phyloP scores from a whole-genome alignment of 2,113 vertebrate species.

The Saguinus midas region DNA sequence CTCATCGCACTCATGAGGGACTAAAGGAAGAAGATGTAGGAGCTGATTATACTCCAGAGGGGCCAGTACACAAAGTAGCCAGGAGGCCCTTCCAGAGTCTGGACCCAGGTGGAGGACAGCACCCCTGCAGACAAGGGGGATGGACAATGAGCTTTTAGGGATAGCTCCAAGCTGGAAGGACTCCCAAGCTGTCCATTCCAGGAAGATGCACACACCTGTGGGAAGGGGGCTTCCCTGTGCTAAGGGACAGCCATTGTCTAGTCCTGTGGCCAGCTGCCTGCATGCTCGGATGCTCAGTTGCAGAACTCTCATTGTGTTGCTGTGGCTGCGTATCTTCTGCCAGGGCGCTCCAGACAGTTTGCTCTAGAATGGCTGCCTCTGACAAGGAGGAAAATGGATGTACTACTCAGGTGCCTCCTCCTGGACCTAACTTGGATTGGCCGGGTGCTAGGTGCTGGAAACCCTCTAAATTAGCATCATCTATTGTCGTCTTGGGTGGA shows the following conservation, averaged over 20 bases:
- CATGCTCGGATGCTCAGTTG: background rate
- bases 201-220: accelerated
- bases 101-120: background rate
- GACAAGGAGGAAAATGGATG: background rate
- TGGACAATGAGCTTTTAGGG: background rate
- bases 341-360: background rate
- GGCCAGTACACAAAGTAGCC: background rate
- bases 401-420: background rate
- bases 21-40: background rate
- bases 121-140: background rate
- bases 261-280: background rate
- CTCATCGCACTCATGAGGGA: background rate
- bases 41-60: background rate
- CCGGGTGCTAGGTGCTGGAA: background rate
- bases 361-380: background rate
- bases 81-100: background rate
- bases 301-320: background rate
- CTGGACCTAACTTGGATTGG: background rate
- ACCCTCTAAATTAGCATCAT: background rate
- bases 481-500: background rate
- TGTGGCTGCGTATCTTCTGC: background rate
- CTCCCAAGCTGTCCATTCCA: background rate
- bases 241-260: accelerated
- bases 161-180: background rate
- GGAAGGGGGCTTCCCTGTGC: background rate